Evolutionary conservation across 2,888 invertebrate genomes (phyloP), one percentile per base, ranked within the genome.

Genomic region (Folsomia candida): DNA sequence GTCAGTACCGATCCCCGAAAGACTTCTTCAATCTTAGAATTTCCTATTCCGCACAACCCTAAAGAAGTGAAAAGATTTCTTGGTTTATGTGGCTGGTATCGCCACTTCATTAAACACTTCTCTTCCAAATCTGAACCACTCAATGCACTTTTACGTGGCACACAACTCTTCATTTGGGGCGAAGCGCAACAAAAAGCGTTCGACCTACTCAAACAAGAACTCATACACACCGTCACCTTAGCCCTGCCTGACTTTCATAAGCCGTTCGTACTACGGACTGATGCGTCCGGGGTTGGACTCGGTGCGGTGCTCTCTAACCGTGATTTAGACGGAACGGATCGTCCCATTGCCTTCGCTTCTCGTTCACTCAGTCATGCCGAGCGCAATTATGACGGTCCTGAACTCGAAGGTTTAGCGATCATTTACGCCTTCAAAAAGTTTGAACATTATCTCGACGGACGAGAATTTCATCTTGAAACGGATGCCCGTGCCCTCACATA

Each of bases 401-500:
- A 71, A n/a, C 64, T 65, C 26, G 71, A 71, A 37, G 64, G 68
- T 37, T 37, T 60, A n/a, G 60, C 65, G 1, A 68, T 71, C 27
- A 14, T 64, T n/a, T 51, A 37, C 29, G 28, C 62, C 14, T 37
- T 70, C 0, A 61, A 67, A 26, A 79, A 77, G 26, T 76, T 77
- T 47, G 59, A 75, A n/a, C 61, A 65, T 1, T 80, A 79, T 51
- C 62, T 80, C 2, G 73, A 72, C 28, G 77, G 76, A 1, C 65
- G 65, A 59, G 37, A 61, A 37, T 80, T 80, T 37, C 18, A 57
- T 4, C n/a, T 80, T 0, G 47, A 72, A 27, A 79, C 79, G 1
- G 78, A 80, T 60, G 76, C 78, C 37, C 60, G 70, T 22, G 74
- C 72, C 2, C 65, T 76, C 18, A 27, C 51, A 6, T 78, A 74